Percentiles rank a stretch among this genome's conserved stretches.
These are phyloP conservation scores for Rafetus swinhoei DNA, from an alignment of 2,113 vertebrate species.

Conservation along the genomic window DNA sequence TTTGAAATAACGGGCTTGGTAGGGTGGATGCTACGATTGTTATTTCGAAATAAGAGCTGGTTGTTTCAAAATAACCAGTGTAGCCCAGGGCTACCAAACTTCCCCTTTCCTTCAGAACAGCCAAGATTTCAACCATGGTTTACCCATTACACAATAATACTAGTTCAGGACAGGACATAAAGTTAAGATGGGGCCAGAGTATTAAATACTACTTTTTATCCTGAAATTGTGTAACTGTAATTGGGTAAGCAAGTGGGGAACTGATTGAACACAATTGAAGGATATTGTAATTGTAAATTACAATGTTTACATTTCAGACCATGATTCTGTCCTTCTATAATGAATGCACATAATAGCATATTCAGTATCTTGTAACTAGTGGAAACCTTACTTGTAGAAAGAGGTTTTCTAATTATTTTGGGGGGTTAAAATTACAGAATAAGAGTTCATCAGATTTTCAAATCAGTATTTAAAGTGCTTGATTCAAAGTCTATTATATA, in stretches of 20 bases:
- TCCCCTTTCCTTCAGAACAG: background rate
- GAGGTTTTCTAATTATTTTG: too few relatives aligned
- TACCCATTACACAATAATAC: background rate
- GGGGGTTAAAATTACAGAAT: background rate
- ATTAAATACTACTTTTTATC: background rate
- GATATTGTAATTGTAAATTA: background rate
- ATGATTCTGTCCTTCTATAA: background rate
- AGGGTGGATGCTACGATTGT: too few relatives aligned
- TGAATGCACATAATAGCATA: background rate
- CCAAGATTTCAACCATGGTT: background rate
- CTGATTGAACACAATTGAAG: too few relatives aligned
- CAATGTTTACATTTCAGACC: background rate
- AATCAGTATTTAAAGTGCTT: background rate
- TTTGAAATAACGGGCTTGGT: too few relatives aligned
- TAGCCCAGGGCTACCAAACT: background rate
- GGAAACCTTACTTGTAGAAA: background rate
- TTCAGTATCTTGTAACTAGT: background rate
- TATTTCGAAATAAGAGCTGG: too few relatives aligned
- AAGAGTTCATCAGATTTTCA: background rate
- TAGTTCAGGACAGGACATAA: background rate
- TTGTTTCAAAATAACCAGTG: too few relatives aligned
- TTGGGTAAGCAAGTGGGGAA: too few relatives aligned
- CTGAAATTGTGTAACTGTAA: background rate
- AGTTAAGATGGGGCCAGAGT: background rate
- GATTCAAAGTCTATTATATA: background rate